Evolutionary conservation across 2,888 invertebrate genomes (phyloP).

Genomic region (Pasiphila rectangulata): DNA sequence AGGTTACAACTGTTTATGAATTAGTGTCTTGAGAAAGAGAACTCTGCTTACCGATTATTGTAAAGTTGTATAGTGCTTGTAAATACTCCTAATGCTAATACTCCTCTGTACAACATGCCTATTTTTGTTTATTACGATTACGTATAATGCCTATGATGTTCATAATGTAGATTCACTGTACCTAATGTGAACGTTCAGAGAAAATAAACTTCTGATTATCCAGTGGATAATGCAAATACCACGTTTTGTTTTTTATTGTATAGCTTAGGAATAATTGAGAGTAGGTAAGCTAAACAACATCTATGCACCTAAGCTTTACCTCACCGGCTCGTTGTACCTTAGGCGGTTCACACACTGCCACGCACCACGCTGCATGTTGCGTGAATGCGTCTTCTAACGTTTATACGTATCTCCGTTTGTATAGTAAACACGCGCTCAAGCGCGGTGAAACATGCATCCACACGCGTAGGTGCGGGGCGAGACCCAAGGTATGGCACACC

Average conservation of each 20-base stretch:
- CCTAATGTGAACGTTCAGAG: conserved; percentile 63
- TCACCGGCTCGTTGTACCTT: no score
- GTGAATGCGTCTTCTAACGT: no score
- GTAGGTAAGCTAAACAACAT: not conserved
- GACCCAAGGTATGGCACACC: no score
- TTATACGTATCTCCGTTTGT: no score
- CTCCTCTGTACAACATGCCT: conserved; percentile 69
- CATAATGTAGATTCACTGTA: conserved; percentile 72
- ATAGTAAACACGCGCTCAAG: no score
- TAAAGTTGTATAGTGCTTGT: conserved; percentile 77
- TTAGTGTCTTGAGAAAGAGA: conserved; percentile 38
- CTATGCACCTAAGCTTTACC: no score
- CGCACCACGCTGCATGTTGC: no score
- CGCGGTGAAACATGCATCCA: no score
- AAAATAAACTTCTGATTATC: conserved; percentile 73
- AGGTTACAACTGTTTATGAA: not conserved
- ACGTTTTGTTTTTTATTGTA: conserved; percentile 60
- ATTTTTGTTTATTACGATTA: conserved; percentile 62
- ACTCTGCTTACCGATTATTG: conserved; percentile 53
- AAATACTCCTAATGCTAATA: conserved; percentile 54
- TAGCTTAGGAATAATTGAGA: not conserved
- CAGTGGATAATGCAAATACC: conserved; percentile 75
- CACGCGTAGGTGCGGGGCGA: no score
- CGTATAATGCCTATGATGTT: conserved; percentile 75
- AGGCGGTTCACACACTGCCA: no score